Base-by-base conservation (phyloP, 2,888 invertebrate genomes). In the Phymatocera aterrima region DNA sequence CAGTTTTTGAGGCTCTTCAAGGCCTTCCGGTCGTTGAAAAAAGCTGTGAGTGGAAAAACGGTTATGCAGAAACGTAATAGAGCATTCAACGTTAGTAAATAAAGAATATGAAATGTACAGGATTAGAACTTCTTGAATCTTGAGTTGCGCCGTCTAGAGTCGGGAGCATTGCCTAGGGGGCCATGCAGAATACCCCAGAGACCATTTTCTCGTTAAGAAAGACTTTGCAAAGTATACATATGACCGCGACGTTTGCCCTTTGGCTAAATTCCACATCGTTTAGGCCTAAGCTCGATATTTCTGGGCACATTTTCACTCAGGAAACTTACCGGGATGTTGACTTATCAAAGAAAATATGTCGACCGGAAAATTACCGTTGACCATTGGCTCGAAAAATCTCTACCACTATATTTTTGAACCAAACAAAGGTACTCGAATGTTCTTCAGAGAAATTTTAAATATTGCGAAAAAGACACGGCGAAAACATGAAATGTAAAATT, bases 51-150 rank as follows among this genome's bases (percentile, higher is more conserved):
- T 43, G 43, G 24, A 46, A 68, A 68, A 68, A 68, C 43, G 70
- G 51, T 72, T 72, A 72, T 34, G 4, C 70, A 31, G 28, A 18
- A 72, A 68, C 51, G 31, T 51, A 12, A 43, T 12, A 34, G 10
- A 34, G 34, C 34, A 34, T 72, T 72, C 51, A 48, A 48, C 48
- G 21, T 51, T 21, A 31, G 72, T 51, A 34, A 51, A 34, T n/a
- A 46, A 46, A 68, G 46, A 43, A 34, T 43, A 46, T 43, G 46
- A 68, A 15, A 68, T 46, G 68, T 28, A 28, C n/a, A 24, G 68
- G 43, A 68, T 43, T 46, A 68, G 40, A n/a, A n/a, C n/a, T 68
- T 68, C 68, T 46, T 28, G 68, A 68, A 68, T 43, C 43, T 46
- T 46, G 46, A 46, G 21, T 68, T 68, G 15, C 40, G 21, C 24